Conservation (phyloP, 2,888 invertebrate genomes). For the Epinotia demarniana region DNA sequence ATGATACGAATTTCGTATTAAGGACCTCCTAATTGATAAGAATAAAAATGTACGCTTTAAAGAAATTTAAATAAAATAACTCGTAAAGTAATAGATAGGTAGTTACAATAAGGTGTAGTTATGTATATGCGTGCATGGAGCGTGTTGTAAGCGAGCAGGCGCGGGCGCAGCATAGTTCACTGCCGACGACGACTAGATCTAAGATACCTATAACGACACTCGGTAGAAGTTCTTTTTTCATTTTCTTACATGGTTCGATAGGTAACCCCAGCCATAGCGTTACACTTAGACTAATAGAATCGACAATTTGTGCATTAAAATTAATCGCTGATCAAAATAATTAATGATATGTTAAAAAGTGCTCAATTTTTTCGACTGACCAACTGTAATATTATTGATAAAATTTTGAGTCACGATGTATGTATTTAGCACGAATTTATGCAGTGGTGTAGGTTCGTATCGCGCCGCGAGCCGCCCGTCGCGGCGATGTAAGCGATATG, state of each 20-base stretch:
- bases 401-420: constrained; percentile 55
- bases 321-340: constrained; percentile 65
- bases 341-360: constrained; percentile 65
- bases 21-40: constrained; percentile 80
- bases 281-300: constrained; percentile 70
- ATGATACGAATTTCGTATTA: constrained; percentile 70
- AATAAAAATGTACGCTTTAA: constrained; percentile 85
- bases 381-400: constrained; percentile 75
- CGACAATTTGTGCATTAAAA: constrained; percentile 79
- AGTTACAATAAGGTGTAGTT: constrained; percentile 78
- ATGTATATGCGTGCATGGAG: constrained; percentile 72
- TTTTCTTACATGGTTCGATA: constrained; percentile 60
- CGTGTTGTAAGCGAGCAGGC: constrained; percentile 49
- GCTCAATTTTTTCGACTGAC: constrained; percentile 84
- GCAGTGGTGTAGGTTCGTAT: constrained; percentile 50
- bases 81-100: constrained; percentile 79
- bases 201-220: constrained; percentile 69
- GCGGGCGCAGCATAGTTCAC: constrained; percentile 60
- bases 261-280: constrained; percentile 66
- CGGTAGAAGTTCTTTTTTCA: constrained; percentile 59
- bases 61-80: constrained; percentile 79
- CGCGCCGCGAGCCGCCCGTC: background rate
- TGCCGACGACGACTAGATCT: constrained; percentile 70
- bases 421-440: constrained; percentile 56
- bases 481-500: constrained; percentile 14